Conservation (phyloP, 2,888 invertebrate species). For the Julus scandinavius region DNA sequence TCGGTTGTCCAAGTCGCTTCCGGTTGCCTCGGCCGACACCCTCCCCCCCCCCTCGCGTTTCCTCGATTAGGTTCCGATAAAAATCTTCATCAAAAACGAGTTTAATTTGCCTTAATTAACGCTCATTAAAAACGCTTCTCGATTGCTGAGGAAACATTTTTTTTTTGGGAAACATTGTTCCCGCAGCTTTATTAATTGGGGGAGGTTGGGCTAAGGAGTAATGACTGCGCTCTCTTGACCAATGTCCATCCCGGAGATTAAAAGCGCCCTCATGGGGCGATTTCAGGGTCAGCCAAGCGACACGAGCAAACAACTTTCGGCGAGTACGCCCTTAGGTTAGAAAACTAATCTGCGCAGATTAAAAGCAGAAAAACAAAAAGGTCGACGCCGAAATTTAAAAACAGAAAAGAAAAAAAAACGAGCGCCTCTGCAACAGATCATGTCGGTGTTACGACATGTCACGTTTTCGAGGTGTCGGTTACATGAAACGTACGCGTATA, state of each 20-base stretch:
- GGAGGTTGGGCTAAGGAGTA: neutral
- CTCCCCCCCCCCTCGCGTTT: neutral
- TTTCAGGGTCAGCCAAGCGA: constrained; percentile 9
- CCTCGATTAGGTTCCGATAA: constrained; percentile 18
- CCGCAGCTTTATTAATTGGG: neutral
- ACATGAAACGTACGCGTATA: neutral
- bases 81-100: constrained; percentile 1
- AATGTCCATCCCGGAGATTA: neutral
- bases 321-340: neutral
- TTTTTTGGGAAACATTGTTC: neutral
- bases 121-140: constrained; percentile 24
- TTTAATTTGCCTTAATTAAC: constrained; percentile 26
- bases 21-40: no score
- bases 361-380: neutral
- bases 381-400: neutral
- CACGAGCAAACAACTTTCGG: constrained; percentile 19
- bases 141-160: neutral
- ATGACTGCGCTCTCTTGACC: neutral
- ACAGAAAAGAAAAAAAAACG: neutral
- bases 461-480: constrained; percentile 5
- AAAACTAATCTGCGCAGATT: constrained; percentile 33
- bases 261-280: neutral
- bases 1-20: neutral
- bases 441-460: constrained; percentile 26
- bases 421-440: constrained; percentile 8